Conservation (phyloP, 2,888 invertebrate genomes). For the Graphium colonna region DNA sequence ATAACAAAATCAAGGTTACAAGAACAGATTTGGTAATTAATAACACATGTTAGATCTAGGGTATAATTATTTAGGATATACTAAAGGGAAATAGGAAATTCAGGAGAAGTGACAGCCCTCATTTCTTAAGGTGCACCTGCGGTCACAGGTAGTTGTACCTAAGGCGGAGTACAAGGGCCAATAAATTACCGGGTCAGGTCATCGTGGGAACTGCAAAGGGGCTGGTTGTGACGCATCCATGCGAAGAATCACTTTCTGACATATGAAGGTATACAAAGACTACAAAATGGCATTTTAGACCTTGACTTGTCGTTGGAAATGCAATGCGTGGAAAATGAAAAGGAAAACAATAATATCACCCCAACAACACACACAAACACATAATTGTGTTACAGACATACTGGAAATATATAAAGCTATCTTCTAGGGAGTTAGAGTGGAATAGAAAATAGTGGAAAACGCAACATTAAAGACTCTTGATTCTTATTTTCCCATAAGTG, state of each 20-base stretch:
- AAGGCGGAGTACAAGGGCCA: slow-evolving; percentile 54
- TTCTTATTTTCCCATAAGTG: too few relatives aligned
- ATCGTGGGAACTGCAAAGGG: slow-evolving; percentile 67
- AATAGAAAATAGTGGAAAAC: too few relatives aligned
- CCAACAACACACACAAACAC: too few relatives aligned
- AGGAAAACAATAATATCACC: neutral
- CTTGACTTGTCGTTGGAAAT: neutral
- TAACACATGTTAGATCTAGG: too few relatives aligned
- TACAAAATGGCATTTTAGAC: neutral
- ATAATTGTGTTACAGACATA: too few relatives aligned
- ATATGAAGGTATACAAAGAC: neutral
- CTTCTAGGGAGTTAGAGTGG: too few relatives aligned
- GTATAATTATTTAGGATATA: too few relatives aligned
- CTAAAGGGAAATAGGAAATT: too few relatives aligned
- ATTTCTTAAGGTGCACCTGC: slow-evolving; percentile 69
- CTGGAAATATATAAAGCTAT: too few relatives aligned
- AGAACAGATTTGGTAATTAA: too few relatives aligned
- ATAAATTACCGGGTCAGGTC: slow-evolving; percentile 76
- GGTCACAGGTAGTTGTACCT: slow-evolving; percentile 67
- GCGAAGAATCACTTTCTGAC: slow-evolving; percentile 10
- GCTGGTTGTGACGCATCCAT: slow-evolving; percentile 56
- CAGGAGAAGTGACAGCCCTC: slow-evolving; percentile 61
- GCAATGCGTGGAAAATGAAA: neutral
- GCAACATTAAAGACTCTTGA: too few relatives aligned
- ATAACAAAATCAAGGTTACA: too few relatives aligned